These are phyloP conservation scores for Plagodis dolabraria DNA, from an alignment of 2,888 invertebrate genomes.

Conservation along the genomic window DNA sequence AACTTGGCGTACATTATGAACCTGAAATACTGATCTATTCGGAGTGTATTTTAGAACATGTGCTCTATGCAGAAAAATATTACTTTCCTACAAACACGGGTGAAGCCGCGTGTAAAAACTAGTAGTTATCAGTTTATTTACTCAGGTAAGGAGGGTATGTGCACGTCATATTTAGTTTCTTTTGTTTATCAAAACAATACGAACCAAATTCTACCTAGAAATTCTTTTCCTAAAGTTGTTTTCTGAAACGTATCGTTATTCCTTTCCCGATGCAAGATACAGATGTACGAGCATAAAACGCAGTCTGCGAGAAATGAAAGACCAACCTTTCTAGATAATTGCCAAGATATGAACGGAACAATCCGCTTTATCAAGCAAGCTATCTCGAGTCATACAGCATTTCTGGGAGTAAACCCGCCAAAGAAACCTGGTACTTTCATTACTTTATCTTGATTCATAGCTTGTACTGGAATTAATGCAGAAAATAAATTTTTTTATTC, in stretches of 20 bases:
- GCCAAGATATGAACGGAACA: conserved; percentile 49
- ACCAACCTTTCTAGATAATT: conserved; percentile 56
- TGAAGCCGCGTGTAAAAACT: no score
- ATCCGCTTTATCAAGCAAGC: conserved; percentile 48
- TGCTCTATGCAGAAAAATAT: no score
- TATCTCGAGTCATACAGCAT: conserved; percentile 46
- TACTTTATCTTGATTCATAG: conserved; percentile 24
- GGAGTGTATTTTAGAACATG: no score
- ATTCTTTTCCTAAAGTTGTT: neutral
- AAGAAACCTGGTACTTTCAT: conserved; percentile 28
- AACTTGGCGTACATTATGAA: no score
- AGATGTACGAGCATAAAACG: conserved; percentile 41
- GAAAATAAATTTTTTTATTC: neutral
- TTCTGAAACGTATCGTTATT: conserved; percentile 27
- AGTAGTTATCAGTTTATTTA: no score
- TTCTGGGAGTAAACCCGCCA: conserved; percentile 32
- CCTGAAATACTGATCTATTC: no score
- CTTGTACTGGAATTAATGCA: conserved; percentile 9
- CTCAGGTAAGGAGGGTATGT: no score
- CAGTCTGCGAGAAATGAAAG: conserved; percentile 30
- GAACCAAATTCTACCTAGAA: neutral
- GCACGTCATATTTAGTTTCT: no score
- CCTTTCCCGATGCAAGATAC: conserved; percentile 36
- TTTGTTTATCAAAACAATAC: no score
- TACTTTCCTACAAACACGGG: no score